Evolutionary conservation across 2,797 vertebrate genomes (phyloP), one percentile per base, ranked within the genome.

Genomic region (Pangasius djambal): DNA sequence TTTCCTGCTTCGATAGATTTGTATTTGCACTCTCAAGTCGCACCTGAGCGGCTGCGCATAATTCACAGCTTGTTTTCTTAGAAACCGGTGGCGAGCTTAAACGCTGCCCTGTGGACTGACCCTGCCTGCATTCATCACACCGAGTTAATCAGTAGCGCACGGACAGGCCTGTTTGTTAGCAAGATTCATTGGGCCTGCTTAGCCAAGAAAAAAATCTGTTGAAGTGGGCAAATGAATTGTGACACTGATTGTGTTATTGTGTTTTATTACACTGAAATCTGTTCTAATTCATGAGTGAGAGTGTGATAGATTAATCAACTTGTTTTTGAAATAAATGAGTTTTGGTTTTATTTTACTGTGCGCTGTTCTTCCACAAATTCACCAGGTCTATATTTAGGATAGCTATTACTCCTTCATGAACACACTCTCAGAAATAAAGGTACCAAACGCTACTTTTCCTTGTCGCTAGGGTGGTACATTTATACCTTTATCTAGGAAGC

Each of bases 41-140:
- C 94, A 95, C 95, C 94, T 95, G 95, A 95, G 92, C 88, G 83
- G 89, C 92, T 81, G 50, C 86, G 78, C 93, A 85, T 94, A 94
- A 95, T 95, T 94, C 93, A 5, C 50, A 20, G 83, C 90, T 95
- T 69, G 86, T 93, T 95, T 95, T 89, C 95, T 94, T 87, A 92
- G 93, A 87, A 90, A 88, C 90, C 90, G 90, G 92, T 90, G 91
- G 89, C 85, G 85, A 89, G 92, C 91, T 93, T 92, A 93, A 93
- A 93, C 82, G 90, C 86, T 90, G 88, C 92, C 92, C 92, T 93
- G 85, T 90, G 88, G 91, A 89, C 88, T 95, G 94, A 95, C 93
- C 94, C 75, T 91, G 83, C 91, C 88, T 89, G 90, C 93, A 91
- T 95, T 94, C 93, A 94, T 95, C 94, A 95, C 93, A 93, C 93